These are phyloP conservation scores for Theodoxus fluviatilis DNA, from an alignment of 2,888 invertebrate species.

Conservation along the genomic window DNA sequence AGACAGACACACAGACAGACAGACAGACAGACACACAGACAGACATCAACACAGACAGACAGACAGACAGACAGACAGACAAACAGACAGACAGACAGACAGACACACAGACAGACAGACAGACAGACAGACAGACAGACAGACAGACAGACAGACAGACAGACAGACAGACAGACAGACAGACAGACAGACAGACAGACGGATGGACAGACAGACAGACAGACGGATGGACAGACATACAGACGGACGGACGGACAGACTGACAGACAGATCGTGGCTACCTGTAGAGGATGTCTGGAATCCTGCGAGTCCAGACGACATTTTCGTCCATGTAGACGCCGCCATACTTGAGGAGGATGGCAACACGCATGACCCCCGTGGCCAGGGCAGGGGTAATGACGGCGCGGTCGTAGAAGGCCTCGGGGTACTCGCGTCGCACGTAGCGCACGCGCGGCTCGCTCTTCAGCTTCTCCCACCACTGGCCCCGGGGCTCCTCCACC, in stretches of 20 bases:
- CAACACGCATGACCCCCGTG: conserved; percentile 30
- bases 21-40: too few species aligned
- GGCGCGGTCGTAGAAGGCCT: conserved; percentile 32
- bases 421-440: conserved; percentile 38
- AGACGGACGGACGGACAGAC: neutral
- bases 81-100: too few species aligned
- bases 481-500: conserved; percentile 32
- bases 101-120: too few species aligned
- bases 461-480: conserved; percentile 35
- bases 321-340: conserved; percentile 32
- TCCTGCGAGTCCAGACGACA: conserved; percentile 30
- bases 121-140: too few species aligned
- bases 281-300: conserved; percentile 27
- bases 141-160: too few species aligned
- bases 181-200: too few species aligned
- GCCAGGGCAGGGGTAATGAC: conserved; percentile 36
- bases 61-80: too few species aligned
- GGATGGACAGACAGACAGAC: too few species aligned
- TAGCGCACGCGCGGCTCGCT: conserved; percentile 33
- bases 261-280: conserved; percentile 4
- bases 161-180: too few species aligned
- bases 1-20: too few species aligned
- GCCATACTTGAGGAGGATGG: conserved; percentile 32
- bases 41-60: too few species aligned
- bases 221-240: too few species aligned